phyloP scores from a whole-genome alignment of 92 coral and sea anemone species.

The Zoanthus sansibaricus region DNA sequence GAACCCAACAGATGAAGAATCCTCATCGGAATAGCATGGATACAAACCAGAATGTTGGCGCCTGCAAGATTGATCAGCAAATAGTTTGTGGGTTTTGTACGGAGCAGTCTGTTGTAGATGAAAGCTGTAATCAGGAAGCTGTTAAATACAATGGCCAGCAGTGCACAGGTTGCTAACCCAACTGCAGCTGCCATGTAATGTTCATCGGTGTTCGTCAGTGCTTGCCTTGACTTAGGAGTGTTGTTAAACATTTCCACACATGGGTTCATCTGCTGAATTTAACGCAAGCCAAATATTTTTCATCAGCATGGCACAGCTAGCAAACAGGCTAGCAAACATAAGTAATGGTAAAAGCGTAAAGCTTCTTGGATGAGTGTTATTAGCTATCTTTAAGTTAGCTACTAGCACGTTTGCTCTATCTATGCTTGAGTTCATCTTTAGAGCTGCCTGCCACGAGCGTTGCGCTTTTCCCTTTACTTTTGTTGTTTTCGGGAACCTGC shows the following conservation, averaged over 20 bases:
- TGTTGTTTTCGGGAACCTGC: no score
- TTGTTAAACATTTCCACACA: slow-evolving; percentile 2
- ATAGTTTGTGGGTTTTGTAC: slow-evolving; percentile 29
- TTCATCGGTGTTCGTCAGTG: neutral
- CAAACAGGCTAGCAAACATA: no score
- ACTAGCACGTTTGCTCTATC: no score
- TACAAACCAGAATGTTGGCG: slow-evolving; percentile 41
- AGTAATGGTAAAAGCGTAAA: no score
- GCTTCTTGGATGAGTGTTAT: no score
- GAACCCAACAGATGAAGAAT: slow-evolving; percentile 21
- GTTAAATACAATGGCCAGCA: slow-evolving; percentile 22
- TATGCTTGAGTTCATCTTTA: no score
- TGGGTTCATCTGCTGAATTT: neutral
- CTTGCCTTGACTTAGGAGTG: slow-evolving; percentile 1
- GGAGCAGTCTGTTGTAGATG: slow-evolving; percentile 13
- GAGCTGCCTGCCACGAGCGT: no score
- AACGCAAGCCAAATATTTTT: no score
- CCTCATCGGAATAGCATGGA: slow-evolving; percentile 31
- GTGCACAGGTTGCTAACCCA: slow-evolving; percentile 10
- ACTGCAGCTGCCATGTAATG: slow-evolving; percentile 10
- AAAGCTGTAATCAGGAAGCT: slow-evolving; percentile 24
- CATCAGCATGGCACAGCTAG: no score
- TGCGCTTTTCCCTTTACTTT: no score
- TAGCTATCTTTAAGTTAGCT: no score
- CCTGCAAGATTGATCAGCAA: slow-evolving; percentile 29